Evolutionary conservation across 2,888 invertebrate species (phyloP).

Genomic region (Noctua janthina): DNA sequence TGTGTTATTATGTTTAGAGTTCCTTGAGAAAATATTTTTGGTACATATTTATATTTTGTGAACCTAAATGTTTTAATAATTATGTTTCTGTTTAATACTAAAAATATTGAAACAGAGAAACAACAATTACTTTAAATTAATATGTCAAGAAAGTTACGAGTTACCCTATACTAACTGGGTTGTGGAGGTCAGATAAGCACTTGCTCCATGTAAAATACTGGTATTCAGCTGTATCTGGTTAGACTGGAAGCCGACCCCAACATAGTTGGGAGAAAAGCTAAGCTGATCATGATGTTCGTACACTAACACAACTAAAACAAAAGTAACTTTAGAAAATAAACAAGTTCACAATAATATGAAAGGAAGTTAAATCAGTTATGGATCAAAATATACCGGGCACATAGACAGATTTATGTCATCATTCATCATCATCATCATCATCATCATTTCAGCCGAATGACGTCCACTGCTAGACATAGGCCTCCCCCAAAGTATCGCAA

Average conservation of each 20-base stretch:
- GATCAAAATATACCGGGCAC: not conserved
- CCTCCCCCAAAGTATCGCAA: too few species aligned
- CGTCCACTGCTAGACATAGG: too few species aligned
- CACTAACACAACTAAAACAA: not conserved
- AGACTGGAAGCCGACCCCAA: too few species aligned
- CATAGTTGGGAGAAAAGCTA: too few species aligned
- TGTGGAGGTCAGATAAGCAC: too few species aligned
- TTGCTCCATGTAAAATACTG: too few species aligned
- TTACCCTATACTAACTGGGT: too few species aligned
- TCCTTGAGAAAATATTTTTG: constrained; percentile 9
- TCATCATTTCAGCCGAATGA: too few species aligned
- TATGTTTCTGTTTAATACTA: not conserved
- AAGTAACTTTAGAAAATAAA: not conserved
- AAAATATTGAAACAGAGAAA: not conserved
- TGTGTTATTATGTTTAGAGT: constrained; percentile 46
- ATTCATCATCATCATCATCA: too few species aligned
- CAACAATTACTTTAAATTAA: not conserved
- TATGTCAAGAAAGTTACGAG: not conserved
- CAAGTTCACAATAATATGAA: not conserved
- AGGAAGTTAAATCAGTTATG: not conserved
- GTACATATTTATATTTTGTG: not conserved
- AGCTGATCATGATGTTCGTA: too few species aligned
- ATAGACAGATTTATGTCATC: not conserved
- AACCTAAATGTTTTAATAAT: not conserved
- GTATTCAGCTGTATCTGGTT: too few species aligned